Evolutionary conservation across 1,140 invertebrate genomes (phyloP).

Genomic region (Panulirus ornatus): DNA sequence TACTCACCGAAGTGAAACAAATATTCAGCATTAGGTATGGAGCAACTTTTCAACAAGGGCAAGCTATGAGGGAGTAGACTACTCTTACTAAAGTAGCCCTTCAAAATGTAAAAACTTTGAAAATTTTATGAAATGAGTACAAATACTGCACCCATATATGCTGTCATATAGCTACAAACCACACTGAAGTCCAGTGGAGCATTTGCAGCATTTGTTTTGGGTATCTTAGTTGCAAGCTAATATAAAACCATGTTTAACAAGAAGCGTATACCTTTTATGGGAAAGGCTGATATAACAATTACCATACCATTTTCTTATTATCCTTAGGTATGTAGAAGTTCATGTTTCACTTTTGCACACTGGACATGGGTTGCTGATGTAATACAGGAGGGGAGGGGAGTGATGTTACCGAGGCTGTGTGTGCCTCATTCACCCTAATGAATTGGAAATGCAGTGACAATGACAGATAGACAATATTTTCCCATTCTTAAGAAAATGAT

Average conservation of each 20-base stretch:
- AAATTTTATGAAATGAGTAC: constrained; percentile 18
- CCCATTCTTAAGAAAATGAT: background rate
- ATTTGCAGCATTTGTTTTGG: background rate
- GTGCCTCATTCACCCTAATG: too few relatives aligned
- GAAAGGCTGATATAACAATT: background rate
- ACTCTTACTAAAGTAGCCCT: constrained; percentile 8
- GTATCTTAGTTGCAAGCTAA: background rate
- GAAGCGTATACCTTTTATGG: background rate
- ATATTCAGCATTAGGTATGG: constrained; percentile 28
- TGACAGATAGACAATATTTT: too few relatives aligned
- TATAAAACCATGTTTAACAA: background rate
- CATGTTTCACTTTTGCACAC: too few relatives aligned
- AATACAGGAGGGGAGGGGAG: too few relatives aligned
- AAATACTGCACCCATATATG: constrained; percentile 13
- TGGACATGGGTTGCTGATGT: too few relatives aligned
- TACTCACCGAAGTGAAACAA: constrained; percentile 71
- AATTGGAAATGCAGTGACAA: too few relatives aligned
- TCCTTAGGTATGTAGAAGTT: too few relatives aligned
- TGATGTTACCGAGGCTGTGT: too few relatives aligned
- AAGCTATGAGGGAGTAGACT: constrained; percentile 6
- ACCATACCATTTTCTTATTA: background rate
- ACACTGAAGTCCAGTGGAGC: background rate
- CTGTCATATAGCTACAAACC: background rate
- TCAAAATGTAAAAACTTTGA: constrained; percentile 18
- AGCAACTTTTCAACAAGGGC: constrained; percentile 6